Base-by-base conservation (phyloP, 2,113 vertebrate genomes). In the Canis aureus region DNA sequence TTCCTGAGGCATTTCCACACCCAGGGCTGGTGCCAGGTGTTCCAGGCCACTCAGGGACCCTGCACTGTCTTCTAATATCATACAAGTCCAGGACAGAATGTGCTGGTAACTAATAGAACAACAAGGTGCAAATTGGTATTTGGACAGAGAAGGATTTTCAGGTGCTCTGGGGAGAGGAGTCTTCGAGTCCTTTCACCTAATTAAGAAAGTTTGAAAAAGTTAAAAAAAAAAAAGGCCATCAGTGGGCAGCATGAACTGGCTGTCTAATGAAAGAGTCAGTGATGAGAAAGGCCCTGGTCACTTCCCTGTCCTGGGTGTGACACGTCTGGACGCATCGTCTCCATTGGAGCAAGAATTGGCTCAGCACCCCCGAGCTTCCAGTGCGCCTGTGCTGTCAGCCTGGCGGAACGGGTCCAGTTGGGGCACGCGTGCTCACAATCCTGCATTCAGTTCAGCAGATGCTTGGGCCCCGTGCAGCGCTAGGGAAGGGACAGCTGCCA, bases 321-420 rank as follows among this genome's bases (percentile, higher is more conserved):
- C 20, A 7, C 0, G 0, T 49, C 38, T 55, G 29, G 27, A 22
- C 11, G 1, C 6, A 2, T 5, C 16, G 62, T 32, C 32, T 53
- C 38, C 32, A 8, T 11, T 2, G 11, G 32, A 1, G 9, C 22
- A 6, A 8, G 69, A 16, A 10, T 66, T 19, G 22, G 22, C 12
- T 8, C 5, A 6, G 17, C 5, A 0, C 17, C 5, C 25, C 10
- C 0, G 0, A 20, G 13, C 53, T 51, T 35, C 88, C 3, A 8
- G 49, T 0, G 4, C 2, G 8, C 49, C n/a, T 1, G 16, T 7
- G 59, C 69, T 49, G 32, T 5, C 1, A 43, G 25, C 71, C 0
- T 8, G n/a, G 62, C 22, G 1, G n/a, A 73, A n/a, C 85, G 12
- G 27, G n/a, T 23, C 22, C 2, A 0, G 35, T 51, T 60, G 66